Percentiles rank a stretch among this genome's conserved stretches.
These are phyloP conservation scores for Eulacestoma nigropectus DNA, from an alignment of 2,113 vertebrate species.

Conservation along the genomic window DNA sequence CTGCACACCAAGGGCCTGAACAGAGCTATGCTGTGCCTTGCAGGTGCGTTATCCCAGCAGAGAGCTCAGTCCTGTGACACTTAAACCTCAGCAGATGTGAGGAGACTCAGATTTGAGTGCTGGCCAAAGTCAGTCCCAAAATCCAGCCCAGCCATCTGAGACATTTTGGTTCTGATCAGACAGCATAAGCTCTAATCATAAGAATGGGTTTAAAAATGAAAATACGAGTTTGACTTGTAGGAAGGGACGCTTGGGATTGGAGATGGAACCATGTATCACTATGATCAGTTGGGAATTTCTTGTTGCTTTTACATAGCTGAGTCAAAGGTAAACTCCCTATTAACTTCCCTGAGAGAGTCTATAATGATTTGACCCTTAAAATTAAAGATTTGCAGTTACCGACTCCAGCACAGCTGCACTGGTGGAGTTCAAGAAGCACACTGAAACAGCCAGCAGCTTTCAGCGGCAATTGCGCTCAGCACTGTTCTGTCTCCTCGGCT, in stretches of 20 bases:
- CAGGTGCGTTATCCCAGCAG: neutral
- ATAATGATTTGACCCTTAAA: constrained; percentile 1
- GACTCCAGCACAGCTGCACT: neutral
- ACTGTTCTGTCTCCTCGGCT: neutral
- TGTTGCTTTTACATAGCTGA: constrained; percentile 3
- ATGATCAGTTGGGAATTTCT: neutral
- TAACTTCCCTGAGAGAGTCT: neutral
- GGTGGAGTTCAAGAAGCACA: neutral
- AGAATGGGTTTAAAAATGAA: neutral
- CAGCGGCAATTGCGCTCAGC: neutral
- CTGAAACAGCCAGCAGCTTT: neutral
- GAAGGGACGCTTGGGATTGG: neutral
- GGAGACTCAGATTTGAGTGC: neutral
- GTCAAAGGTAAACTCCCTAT: neutral
- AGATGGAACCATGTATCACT: neutral
- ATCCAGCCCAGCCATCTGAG: neutral
- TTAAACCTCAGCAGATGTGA: neutral
- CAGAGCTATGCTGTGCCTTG: neutral
- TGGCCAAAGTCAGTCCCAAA: neutral
- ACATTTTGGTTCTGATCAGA: neutral
- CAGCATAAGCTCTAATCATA: neutral
- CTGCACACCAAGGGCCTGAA: neutral
- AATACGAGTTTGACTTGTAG: neutral
- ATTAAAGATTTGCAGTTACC: neutral
- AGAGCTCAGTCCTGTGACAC: neutral